Base-by-base conservation (phyloP, 2,888 invertebrate genomes). In the Hedya salicella region DNA sequence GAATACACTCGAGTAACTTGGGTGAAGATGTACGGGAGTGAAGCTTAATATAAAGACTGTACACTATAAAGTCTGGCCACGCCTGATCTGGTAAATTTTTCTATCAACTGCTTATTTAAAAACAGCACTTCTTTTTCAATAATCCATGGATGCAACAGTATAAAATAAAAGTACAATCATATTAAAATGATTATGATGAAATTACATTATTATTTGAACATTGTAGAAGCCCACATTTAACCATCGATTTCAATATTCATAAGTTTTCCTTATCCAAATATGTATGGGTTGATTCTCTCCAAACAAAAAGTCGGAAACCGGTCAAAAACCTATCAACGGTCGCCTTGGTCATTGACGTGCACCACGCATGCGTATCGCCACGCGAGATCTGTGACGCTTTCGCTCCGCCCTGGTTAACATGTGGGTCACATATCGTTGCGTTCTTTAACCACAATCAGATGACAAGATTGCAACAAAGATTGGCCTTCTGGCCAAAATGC, bases 351-450 rank as follows among this genome's bases (percentile, higher is more conserved):
- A 40, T 63, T 72, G 71, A 71, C 14, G 65, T 70, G 75, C 78
- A 70, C 73, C 72, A 76, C 67, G 69, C 69, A 52, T 68, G 69
- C 69, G 6, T 11, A 64, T 40, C 8, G 17, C 42, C 64, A 57
- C 57, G 57, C 50, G 64, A 59, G 44, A 65, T 42, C 44, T 14
- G 19, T 68, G 65, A 71, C 74, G 77, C 88, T 88, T 87, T 87
- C 88, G 84, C 81, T 77, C 60, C 79, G 87, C 74, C 75, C 87
- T 73, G 81, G 72, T 87, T 86, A 76, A 67, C 76, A 87, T 79
- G 78, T 85, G 69, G 81, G 85, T 75, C 85, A 82, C 78, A 78
- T 75, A 75, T 71, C 78, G 73, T 42, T 32, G 42, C 49, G 49
- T 53, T 42, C 62, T 44, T 63, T 48, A 48, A 11, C 44, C 14